These are phyloP conservation scores for Parapristionchus giblindavisi DNA, from an alignment of 2,888 invertebrate species.

Conservation along the genomic window DNA sequence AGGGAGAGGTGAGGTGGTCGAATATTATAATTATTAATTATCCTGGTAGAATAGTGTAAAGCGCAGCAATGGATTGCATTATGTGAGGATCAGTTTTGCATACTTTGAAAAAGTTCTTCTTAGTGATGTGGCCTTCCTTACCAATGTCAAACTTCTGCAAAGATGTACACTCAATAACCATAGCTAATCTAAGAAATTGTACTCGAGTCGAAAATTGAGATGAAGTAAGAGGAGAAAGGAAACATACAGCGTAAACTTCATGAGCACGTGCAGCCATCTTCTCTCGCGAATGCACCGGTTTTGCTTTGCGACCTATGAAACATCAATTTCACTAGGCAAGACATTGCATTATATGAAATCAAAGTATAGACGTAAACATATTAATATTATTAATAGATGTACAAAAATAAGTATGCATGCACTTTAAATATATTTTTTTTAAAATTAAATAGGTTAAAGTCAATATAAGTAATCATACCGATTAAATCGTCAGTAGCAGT, in stretches of 20 bases:
- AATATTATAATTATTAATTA: constrained; percentile 17
- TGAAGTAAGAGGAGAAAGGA: too few species aligned
- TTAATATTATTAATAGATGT: not conserved
- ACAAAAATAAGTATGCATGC: too few species aligned
- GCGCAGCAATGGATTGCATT: constrained; percentile 55
- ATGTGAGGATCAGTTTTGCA: constrained; percentile 60
- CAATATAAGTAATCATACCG: constrained; percentile 45
- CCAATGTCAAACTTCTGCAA: constrained; percentile 63
- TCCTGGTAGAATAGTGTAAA: constrained; percentile 59
- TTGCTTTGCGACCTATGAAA: constrained; percentile 54
- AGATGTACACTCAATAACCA: not conserved
- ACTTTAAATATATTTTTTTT: too few species aligned
- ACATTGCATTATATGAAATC: not conserved
- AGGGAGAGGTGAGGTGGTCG: not conserved
- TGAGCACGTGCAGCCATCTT: constrained; percentile 52
- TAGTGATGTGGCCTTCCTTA: constrained; percentile 57
- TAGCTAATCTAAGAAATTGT: not conserved
- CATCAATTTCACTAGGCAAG: not conserved
- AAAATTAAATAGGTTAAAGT: too few species aligned
- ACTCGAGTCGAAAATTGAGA: too few species aligned
- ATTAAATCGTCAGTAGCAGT: constrained; percentile 65
- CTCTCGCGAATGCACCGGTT: constrained; percentile 52
- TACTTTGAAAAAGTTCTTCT: constrained; percentile 58
- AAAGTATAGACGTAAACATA: not conserved
- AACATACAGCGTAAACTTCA: constrained; percentile 53